These are phyloP conservation scores for Eupeodes luniger DNA, from an alignment of 2,888 invertebrate species.

Conservation along the genomic window DNA sequence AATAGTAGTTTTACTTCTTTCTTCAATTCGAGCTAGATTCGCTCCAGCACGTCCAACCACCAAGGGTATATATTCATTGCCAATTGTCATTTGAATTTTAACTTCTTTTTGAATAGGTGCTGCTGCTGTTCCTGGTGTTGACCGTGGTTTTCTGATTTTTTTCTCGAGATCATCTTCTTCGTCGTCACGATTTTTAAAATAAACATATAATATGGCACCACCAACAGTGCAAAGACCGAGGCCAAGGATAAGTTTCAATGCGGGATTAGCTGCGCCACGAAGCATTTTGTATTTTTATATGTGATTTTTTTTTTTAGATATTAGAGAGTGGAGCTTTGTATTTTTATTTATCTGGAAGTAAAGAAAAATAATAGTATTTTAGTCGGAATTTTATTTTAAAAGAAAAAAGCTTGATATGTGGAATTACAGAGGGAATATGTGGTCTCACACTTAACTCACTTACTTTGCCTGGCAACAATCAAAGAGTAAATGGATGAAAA, in stretches of 20 bases:
- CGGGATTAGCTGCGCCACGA: slow-evolving; percentile 80
- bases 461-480: no score
- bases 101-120: slow-evolving; percentile 83
- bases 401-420: not conserved
- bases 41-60: slow-evolving; percentile 91
- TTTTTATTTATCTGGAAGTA: slow-evolving; percentile 43
- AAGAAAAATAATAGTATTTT: not conserved
- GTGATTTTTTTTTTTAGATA: not conserved
- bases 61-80: slow-evolving; percentile 87
- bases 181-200: slow-evolving; percentile 88
- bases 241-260: slow-evolving; percentile 87
- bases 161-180: slow-evolving; percentile 80
- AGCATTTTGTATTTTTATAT: slow-evolving; percentile 79
- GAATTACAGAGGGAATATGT: not conserved
- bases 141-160: slow-evolving; percentile 31
- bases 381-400: not conserved
- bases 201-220: slow-evolving; percentile 88
- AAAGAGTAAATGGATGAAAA: no score
- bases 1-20: slow-evolving; percentile 88
- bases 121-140: slow-evolving; percentile 36
- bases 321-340: not conserved
- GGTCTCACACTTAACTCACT: no score
- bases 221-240: slow-evolving; percentile 89
- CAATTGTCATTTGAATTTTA: slow-evolving; percentile 86
- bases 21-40: slow-evolving; percentile 91